Conservation (phyloP, 1,140 invertebrate species). For the Heliconius himera region DNA sequence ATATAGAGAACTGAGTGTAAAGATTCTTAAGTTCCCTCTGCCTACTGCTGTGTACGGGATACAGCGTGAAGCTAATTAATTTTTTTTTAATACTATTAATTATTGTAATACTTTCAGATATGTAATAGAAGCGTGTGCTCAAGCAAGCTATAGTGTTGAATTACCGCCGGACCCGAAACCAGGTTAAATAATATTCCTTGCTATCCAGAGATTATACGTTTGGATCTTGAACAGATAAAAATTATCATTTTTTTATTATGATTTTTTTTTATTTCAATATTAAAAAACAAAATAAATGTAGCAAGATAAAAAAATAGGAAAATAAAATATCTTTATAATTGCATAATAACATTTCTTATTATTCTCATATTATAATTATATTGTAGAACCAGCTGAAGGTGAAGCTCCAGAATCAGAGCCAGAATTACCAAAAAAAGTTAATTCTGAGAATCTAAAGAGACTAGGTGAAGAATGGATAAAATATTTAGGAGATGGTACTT, state of each 20-base stretch:
- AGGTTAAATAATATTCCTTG: conserved; percentile 31
- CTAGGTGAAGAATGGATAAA: conserved; percentile 83
- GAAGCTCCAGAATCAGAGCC: conserved; percentile 14
- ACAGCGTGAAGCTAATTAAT: not conserved
- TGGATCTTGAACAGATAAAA: too few relatives aligned
- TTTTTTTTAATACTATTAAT: not conserved
- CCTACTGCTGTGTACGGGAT: too few relatives aligned
- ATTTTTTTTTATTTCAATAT: too few relatives aligned
- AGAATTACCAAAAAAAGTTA: conserved; percentile 37
- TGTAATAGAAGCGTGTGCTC: conserved; percentile 46
- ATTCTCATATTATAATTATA: not conserved
- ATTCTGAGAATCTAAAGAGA: conserved; percentile 44
- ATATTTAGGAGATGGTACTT: conserved; percentile 78
- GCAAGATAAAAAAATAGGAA: too few relatives aligned
- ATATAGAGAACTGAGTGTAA: too few relatives aligned
- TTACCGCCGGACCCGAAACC: conserved; percentile 43
- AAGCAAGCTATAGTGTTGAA: conserved; percentile 42
- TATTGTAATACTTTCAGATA: conserved; percentile 45
- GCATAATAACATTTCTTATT: too few relatives aligned
- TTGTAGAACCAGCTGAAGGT: not conserved
- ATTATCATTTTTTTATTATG: too few relatives aligned
- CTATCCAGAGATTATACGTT: too few relatives aligned
- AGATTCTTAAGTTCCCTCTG: too few relatives aligned
- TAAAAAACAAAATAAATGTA: too few relatives aligned
- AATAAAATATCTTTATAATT: too few relatives aligned